These are phyloP conservation scores for Conus betulinus DNA, from an alignment of 1,140 invertebrate genomes.

Conservation along the genomic window DNA sequence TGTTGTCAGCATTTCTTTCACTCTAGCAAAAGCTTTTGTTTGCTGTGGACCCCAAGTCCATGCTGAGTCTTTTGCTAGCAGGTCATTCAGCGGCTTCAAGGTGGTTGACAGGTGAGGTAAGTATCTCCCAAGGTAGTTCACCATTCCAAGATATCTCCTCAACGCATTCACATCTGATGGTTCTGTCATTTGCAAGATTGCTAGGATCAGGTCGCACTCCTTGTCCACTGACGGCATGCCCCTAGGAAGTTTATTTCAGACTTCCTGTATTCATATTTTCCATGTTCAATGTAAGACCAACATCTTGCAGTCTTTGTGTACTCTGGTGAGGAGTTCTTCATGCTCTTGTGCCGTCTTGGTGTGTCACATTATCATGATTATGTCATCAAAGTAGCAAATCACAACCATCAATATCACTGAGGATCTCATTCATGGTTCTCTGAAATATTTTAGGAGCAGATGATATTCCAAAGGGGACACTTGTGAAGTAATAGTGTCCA, in stretches of 20 bases:
- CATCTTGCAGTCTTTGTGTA: conserved; percentile 44
- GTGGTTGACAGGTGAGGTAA: not conserved
- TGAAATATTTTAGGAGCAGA: conserved; percentile 17
- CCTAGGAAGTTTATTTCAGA: not conserved
- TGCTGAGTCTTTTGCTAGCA: no score
- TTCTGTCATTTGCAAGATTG: conserved; percentile 36
- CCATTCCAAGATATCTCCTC: no score
- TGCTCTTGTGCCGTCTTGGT: conserved; percentile 43
- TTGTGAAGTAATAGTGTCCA: conserved; percentile 32
- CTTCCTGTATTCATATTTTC: conserved; percentile 13
- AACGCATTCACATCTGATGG: conserved; percentile 26
- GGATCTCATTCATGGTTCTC: conserved; percentile 35
- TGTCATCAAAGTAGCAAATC: conserved; percentile 38
- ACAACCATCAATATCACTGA: conserved; percentile 32
- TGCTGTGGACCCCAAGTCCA: no score
- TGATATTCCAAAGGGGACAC: conserved; percentile 45
- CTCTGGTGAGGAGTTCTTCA: conserved; percentile 30
- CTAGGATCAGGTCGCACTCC: conserved; percentile 25
- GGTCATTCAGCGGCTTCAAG: no score
- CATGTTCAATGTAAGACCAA: conserved; percentile 2
- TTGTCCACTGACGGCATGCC: conserved; percentile 12
- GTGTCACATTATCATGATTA: conserved; percentile 42
- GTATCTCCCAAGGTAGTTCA: not conserved
- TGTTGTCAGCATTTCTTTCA: no score
- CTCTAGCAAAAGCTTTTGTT: no score